Base-by-base conservation (phyloP, 2,797 vertebrate species). In the Harpagifer antarcticus region DNA sequence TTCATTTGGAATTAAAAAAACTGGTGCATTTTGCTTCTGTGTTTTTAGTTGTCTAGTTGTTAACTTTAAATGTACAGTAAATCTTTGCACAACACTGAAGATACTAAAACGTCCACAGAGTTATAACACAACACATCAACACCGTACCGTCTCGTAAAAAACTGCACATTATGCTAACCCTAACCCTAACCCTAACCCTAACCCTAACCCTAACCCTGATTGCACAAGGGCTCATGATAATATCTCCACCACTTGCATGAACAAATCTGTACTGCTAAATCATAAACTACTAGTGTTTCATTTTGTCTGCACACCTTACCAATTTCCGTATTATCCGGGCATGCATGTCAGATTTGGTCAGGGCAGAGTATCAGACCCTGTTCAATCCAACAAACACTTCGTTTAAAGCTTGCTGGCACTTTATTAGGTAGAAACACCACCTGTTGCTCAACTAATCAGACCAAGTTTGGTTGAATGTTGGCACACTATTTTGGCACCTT, bases 391-490 rank as follows among this genome's bases (percentile, higher is more conserved):
- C 43, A 56, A 47, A 56, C 53, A 48, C 53, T 68, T 11, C 5
- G 48, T 57, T 57, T 56, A 56, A 68, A 68, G 27, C 65, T 31
- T 5, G n/a, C 47, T 52, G 56, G 16, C 56, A 52, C 48, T 54
- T 60, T 44, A 50, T 19, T 44, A 42, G 43, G 57, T 9, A 20
- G 17, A 47, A 27, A 55, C 20, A 54, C 43, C 27, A 37, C 17
- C 27, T 12, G 43, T 37, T 56, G 65, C 43, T 19, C 2, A 68
- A 56, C 53, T 47, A 33, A 47, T 47, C 42, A 19, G 64, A 19
- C 23, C 27, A 61, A 33, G 33, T 45, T 71, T 47, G 42, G 68
- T 7, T 31, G 47, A n/a, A 60, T 33, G 20, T 33, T 52, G 56
- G 48, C 19, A 0, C 15, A n/a, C 10, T 27, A 43, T 13, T 66